A percentile compares a stretch with the other conserved stretches of the same genome.
Evolutionary conservation across 2,888 invertebrate genomes (phyloP).

Genomic region (Eugnorisma glareosa): DNA sequence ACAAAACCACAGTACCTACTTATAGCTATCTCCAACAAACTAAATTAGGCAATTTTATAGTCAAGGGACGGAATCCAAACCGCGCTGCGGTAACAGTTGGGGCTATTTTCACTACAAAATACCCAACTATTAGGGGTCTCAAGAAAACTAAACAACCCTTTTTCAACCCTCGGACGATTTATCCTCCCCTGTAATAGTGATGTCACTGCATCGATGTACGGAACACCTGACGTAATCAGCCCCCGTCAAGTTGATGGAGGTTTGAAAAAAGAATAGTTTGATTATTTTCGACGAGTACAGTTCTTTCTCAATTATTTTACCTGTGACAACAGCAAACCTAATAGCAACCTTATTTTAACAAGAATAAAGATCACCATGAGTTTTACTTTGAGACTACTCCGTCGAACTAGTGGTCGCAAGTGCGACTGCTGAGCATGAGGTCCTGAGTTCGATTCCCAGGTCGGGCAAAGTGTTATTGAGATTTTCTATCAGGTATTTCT

Average conservation of each 20-base stretch:
- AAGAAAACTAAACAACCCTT: conserved; percentile 68
- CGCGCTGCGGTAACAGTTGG: conserved; percentile 64
- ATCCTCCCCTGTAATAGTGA: conserved; percentile 66
- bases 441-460: too few relatives aligned
- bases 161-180: conserved; percentile 64
- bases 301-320: not conserved
- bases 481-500: too few relatives aligned
- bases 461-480: too few relatives aligned
- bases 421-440: too few relatives aligned
- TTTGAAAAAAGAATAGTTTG: conserved; percentile 59
- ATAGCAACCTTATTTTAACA: not conserved
- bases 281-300: conserved; percentile 55
- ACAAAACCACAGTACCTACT: conserved; percentile 13
- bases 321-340: not conserved
- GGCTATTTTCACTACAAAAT: conserved; percentile 48
- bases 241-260: conserved; percentile 76
- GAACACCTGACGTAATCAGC: conserved; percentile 75
- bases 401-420: too few relatives aligned
- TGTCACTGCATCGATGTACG: conserved; percentile 66
- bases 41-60: conserved; percentile 57
- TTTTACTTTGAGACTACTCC: too few relatives aligned
- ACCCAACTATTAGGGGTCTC: conserved; percentile 65
- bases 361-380: not conserved
- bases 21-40: conserved; percentile 17
- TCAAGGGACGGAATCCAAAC: conserved; percentile 47